Evolutionary conservation across 2,797 vertebrate species (phyloP).

Genomic region (Cichlasoma orientale): DNA sequence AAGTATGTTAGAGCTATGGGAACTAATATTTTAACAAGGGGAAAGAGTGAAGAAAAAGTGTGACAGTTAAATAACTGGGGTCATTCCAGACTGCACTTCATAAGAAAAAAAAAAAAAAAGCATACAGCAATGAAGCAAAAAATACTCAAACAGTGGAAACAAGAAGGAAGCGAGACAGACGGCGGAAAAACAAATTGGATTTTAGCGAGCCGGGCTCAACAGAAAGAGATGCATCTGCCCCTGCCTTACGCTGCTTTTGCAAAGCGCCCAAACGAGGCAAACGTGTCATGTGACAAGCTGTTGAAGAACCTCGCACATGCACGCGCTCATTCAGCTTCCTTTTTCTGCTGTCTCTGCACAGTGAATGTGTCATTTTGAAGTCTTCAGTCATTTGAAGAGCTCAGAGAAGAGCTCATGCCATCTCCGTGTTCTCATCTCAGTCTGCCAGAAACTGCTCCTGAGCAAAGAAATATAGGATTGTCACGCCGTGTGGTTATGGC

Average conservation of each 20-base stretch:
- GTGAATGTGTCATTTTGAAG: not conserved
- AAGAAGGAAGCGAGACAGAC: not conserved
- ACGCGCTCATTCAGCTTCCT: not conserved
- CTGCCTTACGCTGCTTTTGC: not conserved
- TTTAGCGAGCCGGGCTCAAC: conserved; percentile 12
- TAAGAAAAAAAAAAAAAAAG: not conserved
- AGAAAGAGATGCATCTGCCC: conserved; percentile 4
- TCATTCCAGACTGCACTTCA: not conserved
- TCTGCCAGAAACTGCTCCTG: conserved; percentile 36
- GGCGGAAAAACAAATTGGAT: not conserved
- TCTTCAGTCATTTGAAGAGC: not conserved
- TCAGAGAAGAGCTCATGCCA: conserved; percentile 18
- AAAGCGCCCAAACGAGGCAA: not conserved
- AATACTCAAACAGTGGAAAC: not conserved
- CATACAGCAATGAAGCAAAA: not conserved
- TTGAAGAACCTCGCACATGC: conserved; percentile 5
- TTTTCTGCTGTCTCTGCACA: conserved; percentile 22
- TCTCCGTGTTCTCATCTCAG: conserved; percentile 27
- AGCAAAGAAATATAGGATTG: not conserved
- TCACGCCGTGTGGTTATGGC: conserved; percentile 24
- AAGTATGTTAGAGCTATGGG: not conserved
- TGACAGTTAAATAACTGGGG: not conserved
- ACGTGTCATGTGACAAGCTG: conserved; percentile 19
- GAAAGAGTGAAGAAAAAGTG: not conserved
- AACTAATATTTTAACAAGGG: not conserved